A percentile compares a stretch with the other conserved stretches of the same genome.
Conservation (phyloP, 2,797 vertebrate genomes). For the Alfaro cultratus region DNA sequence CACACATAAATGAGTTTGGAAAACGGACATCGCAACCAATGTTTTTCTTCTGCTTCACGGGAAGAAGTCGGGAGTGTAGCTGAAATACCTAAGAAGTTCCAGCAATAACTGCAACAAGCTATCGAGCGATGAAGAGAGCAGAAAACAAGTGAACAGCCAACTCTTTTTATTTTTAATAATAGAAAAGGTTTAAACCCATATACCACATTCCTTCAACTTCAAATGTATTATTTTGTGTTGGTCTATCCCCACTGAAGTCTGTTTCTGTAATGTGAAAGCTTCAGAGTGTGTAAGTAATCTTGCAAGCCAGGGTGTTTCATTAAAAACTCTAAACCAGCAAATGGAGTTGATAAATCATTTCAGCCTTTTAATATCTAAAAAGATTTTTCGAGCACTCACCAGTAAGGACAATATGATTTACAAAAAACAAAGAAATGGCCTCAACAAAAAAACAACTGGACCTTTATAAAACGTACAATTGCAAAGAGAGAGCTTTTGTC, state of each 20-base stretch:
- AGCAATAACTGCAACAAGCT: not conserved
- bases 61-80: not conserved
- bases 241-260: not conserved
- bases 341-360: conserved; percentile 28
- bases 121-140: not conserved
- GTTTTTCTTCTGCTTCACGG: not conserved
- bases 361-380: conserved; percentile 38
- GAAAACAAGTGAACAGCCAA: not conserved
- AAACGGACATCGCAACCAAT: not conserved
- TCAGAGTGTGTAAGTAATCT: not conserved
- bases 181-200: not conserved
- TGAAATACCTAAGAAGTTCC: not conserved
- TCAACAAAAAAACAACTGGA: conserved; percentile 12
- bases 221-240: not conserved
- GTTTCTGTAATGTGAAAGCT: not conserved
- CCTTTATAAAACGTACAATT: conserved; percentile 23
- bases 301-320: not conserved
- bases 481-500: conserved; percentile 15
- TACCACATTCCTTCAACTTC: not conserved
- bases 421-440: conserved; percentile 19
- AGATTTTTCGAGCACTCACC: conserved; percentile 31
- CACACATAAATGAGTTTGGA: not conserved
- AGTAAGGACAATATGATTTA: conserved; percentile 27
- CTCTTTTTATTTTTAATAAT: not conserved
- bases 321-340: conserved; percentile 5